Evolutionary conservation across 2,113 vertebrate genomes (phyloP).

Genomic region (Myotis davidii): DNA sequence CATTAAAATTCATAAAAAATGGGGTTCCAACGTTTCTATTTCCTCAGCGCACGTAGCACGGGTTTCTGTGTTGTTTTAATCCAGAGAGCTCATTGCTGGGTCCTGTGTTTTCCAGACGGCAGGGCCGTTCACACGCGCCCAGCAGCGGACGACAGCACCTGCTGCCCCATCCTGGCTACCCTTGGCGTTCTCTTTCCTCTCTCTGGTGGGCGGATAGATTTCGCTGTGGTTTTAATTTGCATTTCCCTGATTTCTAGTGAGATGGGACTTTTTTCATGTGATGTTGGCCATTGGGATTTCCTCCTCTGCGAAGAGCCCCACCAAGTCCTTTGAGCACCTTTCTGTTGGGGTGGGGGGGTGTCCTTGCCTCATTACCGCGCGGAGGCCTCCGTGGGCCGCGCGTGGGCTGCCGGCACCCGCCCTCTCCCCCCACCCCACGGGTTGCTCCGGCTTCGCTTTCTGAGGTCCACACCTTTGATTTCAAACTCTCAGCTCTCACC

Average conservation of each 20-base stretch:
- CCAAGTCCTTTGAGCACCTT: not conserved
- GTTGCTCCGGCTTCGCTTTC: not conserved
- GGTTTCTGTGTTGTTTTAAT: too few relatives aligned
- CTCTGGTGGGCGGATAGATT: not conserved
- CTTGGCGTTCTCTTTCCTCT: not conserved
- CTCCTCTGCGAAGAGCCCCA: not conserved
- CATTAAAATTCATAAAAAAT: too few relatives aligned
- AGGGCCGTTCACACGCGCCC: not conserved
- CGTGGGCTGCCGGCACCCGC: not conserved
- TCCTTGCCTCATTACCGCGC: not conserved
- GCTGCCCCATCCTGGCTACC: not conserved
- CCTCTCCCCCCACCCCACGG: not conserved
- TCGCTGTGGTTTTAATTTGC: not conserved
- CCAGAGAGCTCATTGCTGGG: not conserved
- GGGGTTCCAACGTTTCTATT: too few relatives aligned
- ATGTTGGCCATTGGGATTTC: not conserved
- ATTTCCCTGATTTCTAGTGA: not conserved
- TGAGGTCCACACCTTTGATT: not conserved
- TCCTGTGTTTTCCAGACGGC: not conserved
- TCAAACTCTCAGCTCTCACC: not conserved
- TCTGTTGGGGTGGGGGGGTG: not conserved
- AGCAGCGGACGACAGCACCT: not conserved
- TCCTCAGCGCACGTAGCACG: too few relatives aligned
- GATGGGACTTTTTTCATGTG: not conserved
- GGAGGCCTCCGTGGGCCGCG: not conserved